Evolutionary conservation across 2,113 vertebrate species (phyloP).

Genomic region (Azemiops feae): DNA sequence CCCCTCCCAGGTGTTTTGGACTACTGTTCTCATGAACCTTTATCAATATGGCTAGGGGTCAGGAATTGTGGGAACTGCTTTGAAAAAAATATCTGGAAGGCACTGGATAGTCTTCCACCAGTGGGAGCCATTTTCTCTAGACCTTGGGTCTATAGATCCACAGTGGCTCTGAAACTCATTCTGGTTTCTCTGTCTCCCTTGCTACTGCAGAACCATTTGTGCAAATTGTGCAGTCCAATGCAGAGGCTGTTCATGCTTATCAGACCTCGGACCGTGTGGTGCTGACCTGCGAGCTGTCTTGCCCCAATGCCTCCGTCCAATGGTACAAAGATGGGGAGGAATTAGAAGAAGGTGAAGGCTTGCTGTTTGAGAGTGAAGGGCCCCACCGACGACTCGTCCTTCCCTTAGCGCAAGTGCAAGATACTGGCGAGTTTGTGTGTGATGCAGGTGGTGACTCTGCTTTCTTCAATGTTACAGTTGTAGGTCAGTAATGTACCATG

Average conservation of each 20-base stretch:
- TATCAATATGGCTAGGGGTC: not conserved
- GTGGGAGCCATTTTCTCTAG: not conserved
- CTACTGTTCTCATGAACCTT: not conserved
- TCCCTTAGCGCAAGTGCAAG: slow-evolving; percentile 74
- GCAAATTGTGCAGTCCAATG: slow-evolving; percentile 78
- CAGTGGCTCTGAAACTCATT: not conserved
- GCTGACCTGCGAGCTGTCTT: slow-evolving; percentile 87
- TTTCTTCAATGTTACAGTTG: slow-evolving; percentile 75
- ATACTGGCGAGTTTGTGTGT: slow-evolving; percentile 81
- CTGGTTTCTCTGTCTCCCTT: not conserved
- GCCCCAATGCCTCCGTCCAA: slow-evolving; percentile 64
- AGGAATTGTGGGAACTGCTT: not conserved
- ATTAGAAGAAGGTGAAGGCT: slow-evolving; percentile 64
- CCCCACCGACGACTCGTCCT: slow-evolving; percentile 79
- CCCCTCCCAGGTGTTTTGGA: not conserved
- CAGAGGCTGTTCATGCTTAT: slow-evolving; percentile 76
- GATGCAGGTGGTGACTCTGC: slow-evolving; percentile 74
- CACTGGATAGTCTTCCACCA: not conserved
- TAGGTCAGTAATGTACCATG: slow-evolving; percentile 68
- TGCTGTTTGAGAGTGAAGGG: slow-evolving; percentile 82
- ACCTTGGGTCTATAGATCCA: not conserved
- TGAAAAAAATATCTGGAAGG: not conserved
- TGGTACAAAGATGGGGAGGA: slow-evolving; percentile 91
- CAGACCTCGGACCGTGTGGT: slow-evolving; percentile 79
- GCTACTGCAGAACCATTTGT: slow-evolving; percentile 79